phyloP scores from a whole-genome alignment of 2,113 vertebrate genomes.

The Ochotona curzoniae region DNA sequence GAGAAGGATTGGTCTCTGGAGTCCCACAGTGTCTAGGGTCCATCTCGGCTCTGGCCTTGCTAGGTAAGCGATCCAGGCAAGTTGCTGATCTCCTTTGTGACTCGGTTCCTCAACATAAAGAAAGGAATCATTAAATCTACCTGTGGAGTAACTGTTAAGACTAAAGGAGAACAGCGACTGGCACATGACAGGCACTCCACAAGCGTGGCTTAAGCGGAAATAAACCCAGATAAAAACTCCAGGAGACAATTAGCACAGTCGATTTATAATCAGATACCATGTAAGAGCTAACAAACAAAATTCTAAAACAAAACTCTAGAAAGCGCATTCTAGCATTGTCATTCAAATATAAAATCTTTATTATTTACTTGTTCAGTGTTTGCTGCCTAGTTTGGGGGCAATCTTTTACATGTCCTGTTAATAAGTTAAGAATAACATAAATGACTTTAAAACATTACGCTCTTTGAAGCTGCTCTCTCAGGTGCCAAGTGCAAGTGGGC shows the following conservation, averaged over 20 bases:
- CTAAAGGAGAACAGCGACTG: background rate
- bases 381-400: background rate
- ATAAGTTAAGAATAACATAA: background rate
- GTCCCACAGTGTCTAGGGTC: background rate
- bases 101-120: background rate
- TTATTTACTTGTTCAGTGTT: slow-evolving; percentile 21
- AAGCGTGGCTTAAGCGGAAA: background rate
- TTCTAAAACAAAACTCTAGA: slow-evolving; percentile 4
- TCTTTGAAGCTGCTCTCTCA: background rate
- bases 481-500: background rate
- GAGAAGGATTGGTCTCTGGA: background rate
- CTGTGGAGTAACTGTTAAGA: background rate
- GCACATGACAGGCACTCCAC: background rate
- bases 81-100: background rate
- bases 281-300: slow-evolving; percentile 47
- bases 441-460: background rate
- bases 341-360: too few species aligned
- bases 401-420: background rate
- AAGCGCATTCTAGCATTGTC: background rate
- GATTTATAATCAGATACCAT: background rate
- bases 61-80: background rate
- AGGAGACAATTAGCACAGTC: background rate
- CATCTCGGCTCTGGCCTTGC: background rate
- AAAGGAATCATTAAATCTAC: background rate
- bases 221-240: background rate